These are phyloP conservation scores for Hemicentrotus pulcherrimus DNA, from an alignment of 35 echinoderm and acorn worm genomes.

Conservation along the genomic window DNA sequence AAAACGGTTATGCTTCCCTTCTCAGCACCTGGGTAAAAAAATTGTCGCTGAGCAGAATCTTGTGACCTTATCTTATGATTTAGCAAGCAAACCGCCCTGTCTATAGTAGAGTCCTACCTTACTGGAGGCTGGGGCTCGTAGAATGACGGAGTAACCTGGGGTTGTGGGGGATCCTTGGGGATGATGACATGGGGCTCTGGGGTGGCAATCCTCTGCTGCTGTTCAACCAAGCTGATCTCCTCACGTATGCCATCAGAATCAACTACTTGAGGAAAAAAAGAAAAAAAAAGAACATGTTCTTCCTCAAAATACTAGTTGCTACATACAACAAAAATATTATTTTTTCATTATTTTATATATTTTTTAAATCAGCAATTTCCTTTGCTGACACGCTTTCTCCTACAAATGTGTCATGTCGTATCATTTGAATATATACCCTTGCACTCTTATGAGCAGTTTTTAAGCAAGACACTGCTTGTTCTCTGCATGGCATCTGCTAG, in stretches of 20 bases:
- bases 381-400: neutral
- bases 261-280: neutral
- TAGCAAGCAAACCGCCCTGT: too few species aligned
- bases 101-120: neutral
- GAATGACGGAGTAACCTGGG: constrained; percentile 2
- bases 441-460: too few species aligned
- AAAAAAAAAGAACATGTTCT: neutral
- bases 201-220: constrained; percentile 38
- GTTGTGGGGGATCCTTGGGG: constrained; percentile 45
- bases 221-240: constrained; percentile 24
- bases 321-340: neutral
- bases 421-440: too few species aligned
- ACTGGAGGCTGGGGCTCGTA: constrained; percentile 54
- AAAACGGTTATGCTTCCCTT: too few species aligned
- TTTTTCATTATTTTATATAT: neutral
- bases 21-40: too few species aligned
- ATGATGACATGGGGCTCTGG: constrained; percentile 39
- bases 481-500: too few species aligned
- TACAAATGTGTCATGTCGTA: neutral
- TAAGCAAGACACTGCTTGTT: too few species aligned
- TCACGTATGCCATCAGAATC: constrained; percentile 36
- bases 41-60: too few species aligned
- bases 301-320: neutral
- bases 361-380: too few species aligned
- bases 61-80: too few species aligned